phyloP scores from a whole-genome alignment of 2,797 vertebrate genomes.

The Sebastes vulpes region DNA sequence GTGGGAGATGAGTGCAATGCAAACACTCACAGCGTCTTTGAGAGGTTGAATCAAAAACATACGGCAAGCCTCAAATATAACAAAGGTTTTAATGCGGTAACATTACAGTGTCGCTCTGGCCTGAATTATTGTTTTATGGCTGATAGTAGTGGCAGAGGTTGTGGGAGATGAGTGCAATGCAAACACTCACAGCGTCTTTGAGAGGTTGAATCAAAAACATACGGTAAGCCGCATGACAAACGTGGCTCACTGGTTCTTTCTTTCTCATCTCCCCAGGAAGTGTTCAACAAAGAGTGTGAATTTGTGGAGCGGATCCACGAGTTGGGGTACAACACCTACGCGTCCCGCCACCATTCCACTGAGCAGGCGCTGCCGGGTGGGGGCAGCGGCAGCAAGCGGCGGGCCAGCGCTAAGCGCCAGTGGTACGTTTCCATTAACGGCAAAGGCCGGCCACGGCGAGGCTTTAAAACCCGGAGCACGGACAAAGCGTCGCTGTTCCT shows the following conservation, averaged over 20 bases:
- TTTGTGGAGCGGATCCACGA: conserved; percentile 98
- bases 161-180: neutral
- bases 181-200: neutral
- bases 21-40: neutral
- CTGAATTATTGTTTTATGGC: conserved; percentile 14
- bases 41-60: neutral
- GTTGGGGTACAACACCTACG: conserved; percentile 96
- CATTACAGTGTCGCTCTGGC: conserved; percentile 6
- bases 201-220: neutral
- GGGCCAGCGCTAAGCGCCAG: conserved; percentile 89
- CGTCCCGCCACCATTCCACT: conserved; percentile 91
- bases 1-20: neutral
- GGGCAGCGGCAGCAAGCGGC: conserved; percentile 68
- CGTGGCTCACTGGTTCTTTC: conserved; percentile 4
- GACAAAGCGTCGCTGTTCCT: conserved; percentile 97
- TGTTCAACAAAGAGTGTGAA: conserved; percentile 94
- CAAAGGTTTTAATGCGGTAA: neutral
- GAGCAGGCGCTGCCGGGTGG: conserved; percentile 78
- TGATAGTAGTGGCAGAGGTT: neutral
- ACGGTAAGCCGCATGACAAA: conserved; percentile 6
- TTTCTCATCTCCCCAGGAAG: conserved; percentile 84
- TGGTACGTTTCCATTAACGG: conserved; percentile 98
- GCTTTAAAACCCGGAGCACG: conserved; percentile 95
- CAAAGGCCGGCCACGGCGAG: conserved; percentile 95
- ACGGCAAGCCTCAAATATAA: conserved; percentile 7